A percentile compares a stretch with the other conserved stretches of the same genome.
These are phyloP conservation scores for Isichthys henryi DNA, from an alignment of 2,113 vertebrate species.

Conservation along the genomic window DNA sequence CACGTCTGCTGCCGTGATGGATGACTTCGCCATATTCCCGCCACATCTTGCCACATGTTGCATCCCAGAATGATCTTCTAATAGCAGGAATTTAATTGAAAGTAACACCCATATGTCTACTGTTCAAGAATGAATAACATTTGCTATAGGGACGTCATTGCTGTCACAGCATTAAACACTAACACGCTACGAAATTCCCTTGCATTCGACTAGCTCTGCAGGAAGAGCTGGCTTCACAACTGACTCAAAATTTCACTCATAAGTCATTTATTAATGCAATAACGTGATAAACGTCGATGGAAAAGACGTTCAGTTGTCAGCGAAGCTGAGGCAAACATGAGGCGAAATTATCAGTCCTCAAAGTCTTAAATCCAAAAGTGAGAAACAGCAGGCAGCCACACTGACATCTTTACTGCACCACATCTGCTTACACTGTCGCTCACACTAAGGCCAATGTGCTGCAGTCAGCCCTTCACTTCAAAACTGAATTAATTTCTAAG, in stretches of 20 bases:
- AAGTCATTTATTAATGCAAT: background rate
- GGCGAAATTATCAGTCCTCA: background rate
- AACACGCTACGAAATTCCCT: background rate
- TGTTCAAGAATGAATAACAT: background rate
- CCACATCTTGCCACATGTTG: background rate
- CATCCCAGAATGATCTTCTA: background rate
- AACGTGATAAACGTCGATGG: background rate
- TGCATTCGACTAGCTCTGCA: background rate
- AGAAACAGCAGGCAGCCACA: background rate
- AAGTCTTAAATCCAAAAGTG: constrained; percentile 2
- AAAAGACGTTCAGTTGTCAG: background rate
- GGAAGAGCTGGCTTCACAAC: background rate
- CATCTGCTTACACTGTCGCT: background rate
- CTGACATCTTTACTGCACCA: constrained; percentile 1
- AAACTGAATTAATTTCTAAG: background rate
- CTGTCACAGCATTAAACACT: constrained; percentile 3
- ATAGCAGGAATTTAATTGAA: background rate
- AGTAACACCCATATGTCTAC: background rate
- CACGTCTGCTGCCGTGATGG: background rate
- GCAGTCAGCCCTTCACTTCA: background rate
- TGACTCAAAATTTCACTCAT: background rate
- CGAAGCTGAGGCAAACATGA: background rate
- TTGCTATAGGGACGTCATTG: background rate
- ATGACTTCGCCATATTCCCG: background rate
- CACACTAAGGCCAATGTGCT: background rate